phyloP scores from a whole-genome alignment of 2,888 invertebrate genomes.

The Melanostoma scalare region DNA sequence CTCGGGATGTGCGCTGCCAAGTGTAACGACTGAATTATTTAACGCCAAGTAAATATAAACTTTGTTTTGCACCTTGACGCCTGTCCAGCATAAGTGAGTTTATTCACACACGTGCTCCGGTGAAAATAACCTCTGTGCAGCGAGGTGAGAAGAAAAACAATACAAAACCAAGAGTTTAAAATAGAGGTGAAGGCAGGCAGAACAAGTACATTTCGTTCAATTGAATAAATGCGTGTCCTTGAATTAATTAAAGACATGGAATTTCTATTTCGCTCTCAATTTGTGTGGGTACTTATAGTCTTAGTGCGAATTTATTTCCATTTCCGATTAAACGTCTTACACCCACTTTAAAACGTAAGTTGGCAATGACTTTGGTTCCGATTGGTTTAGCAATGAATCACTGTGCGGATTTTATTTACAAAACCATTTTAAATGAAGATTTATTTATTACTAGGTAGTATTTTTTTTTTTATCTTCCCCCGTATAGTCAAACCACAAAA shows the following conservation, averaged over 20 bases:
- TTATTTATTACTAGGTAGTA: constrained; percentile 12
- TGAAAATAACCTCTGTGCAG: constrained; percentile 45
- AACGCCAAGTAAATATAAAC: constrained; percentile 55
- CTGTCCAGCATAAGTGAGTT: constrained; percentile 16
- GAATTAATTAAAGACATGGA: constrained; percentile 67
- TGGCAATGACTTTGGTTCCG: constrained; percentile 45
- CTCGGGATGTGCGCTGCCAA: constrained; percentile 50
- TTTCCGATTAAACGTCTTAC: constrained; percentile 55
- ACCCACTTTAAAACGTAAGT: constrained; percentile 15
- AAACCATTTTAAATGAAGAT: neutral
- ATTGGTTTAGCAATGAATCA: constrained; percentile 44
- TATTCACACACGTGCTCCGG: constrained; percentile 17
- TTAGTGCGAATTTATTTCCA: constrained; percentile 41
- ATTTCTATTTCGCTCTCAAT: constrained; percentile 61
- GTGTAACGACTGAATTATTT: constrained; percentile 67
- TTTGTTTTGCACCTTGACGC: constrained; percentile 10
- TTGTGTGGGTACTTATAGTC: constrained; percentile 32
- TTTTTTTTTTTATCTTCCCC: constrained; percentile 7
- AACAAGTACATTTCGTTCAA: constrained; percentile 14
- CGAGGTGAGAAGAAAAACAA: constrained; percentile 59
- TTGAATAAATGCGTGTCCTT: constrained; percentile 58
- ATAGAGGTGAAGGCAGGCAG: constrained; percentile 45
- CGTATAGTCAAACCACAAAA: constrained; percentile 7
- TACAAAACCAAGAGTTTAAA: constrained; percentile 23
- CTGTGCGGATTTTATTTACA: constrained; percentile 10